Percentiles rank a stretch among this genome's conserved stretches.
Conservation (phyloP, 92 coral and sea anemone species). For the Micromussa lordhowensis region DNA sequence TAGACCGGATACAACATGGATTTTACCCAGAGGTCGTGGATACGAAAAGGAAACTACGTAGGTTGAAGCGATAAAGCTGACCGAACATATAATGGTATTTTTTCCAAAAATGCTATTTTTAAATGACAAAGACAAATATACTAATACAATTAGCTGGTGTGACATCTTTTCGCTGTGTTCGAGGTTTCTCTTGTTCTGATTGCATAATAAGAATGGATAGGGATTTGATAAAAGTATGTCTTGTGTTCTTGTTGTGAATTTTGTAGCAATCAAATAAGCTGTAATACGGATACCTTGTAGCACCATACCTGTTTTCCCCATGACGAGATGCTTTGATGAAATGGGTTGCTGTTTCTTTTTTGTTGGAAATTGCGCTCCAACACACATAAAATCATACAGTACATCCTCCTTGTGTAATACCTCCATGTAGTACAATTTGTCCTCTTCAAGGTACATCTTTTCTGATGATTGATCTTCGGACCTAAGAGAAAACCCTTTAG, state of each 20-base stretch:
- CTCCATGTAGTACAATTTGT: constrained; percentile 68
- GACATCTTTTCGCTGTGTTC: neutral
- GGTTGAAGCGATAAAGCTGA: no score
- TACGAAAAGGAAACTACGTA: no score
- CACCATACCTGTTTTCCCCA: constrained; percentile 44
- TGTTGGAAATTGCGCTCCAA: constrained; percentile 59
- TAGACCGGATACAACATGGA: no score
- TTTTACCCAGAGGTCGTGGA: no score
- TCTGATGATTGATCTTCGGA: constrained; percentile 47
- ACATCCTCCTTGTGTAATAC: constrained; percentile 53
- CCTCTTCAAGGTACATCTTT: constrained; percentile 42
- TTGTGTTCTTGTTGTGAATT: neutral
- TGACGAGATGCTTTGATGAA: constrained; percentile 66
- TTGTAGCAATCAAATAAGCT: neutral
- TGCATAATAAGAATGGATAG: no score
- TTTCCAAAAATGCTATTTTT: no score
- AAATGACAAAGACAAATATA: no score
- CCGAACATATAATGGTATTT: no score
- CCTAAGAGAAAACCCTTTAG: neutral
- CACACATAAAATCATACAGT: constrained; percentile 48
- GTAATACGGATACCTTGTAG: neutral
- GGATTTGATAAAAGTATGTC: neutral
- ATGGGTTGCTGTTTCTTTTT: constrained; percentile 44
- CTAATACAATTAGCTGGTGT: neutral
- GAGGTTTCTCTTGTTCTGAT: no score